A percentile compares a stretch with the other conserved stretches of the same genome.
Evolutionary conservation across 2,797 vertebrate species (phyloP).

Genomic region (Pachyuromys duprasi): DNA sequence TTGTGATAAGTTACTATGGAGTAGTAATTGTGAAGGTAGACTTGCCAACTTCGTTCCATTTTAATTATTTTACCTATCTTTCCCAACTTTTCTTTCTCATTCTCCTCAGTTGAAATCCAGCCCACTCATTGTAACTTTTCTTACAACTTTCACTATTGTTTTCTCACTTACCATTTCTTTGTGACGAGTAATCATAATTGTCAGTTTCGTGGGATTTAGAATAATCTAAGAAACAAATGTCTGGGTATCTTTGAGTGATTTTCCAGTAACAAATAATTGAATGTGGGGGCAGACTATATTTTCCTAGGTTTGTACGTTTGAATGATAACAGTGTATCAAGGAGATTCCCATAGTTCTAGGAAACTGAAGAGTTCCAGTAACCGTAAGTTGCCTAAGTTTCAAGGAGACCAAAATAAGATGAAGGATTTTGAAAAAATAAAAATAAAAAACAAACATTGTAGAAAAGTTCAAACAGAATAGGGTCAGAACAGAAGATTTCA

Average conservation of each 20-base stretch:
- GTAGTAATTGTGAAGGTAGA: not conserved
- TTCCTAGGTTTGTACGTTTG: not conserved
- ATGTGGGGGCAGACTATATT: not conserved
- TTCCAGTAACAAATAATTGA: not conserved
- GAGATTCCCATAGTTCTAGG: not conserved
- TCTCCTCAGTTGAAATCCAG: not conserved
- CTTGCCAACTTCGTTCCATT: not conserved
- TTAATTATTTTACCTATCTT: not conserved
- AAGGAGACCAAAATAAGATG: not conserved
- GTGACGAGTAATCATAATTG: not conserved
- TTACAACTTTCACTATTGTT: not conserved
- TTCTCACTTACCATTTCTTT: not conserved
- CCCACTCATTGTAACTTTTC: not conserved
- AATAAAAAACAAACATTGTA: too few relatives aligned
- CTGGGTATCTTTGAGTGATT: not conserved
- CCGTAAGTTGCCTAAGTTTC: not conserved
- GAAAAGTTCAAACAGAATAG: not conserved
- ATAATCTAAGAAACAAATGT: not conserved
- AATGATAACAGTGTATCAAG: not conserved
- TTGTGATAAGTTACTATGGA: not conserved
- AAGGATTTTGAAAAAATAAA: not conserved
- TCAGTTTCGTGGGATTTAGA: not conserved
- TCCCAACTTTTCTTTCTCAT: not conserved
- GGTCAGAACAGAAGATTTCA: not conserved
- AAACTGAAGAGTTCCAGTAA: not conserved